Evolutionary conservation across 2,888 invertebrate species (phyloP).

Genomic region (Phymatocera aterrima): DNA sequence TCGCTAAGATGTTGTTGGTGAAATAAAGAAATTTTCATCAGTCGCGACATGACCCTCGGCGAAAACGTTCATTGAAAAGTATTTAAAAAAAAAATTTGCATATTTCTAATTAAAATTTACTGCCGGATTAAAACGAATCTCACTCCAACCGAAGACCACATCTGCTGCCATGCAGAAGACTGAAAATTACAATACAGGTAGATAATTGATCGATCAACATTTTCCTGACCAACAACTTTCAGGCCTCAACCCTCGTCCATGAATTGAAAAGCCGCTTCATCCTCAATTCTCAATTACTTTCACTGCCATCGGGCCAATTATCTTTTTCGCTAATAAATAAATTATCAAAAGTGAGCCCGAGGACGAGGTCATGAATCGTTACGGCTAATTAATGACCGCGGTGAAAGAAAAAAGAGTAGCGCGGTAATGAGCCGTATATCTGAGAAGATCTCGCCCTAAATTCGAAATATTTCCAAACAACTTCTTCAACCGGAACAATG

Average conservation of each 20-base stretch:
- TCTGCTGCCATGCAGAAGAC: conserved; percentile 20
- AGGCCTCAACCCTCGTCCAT: background rate
- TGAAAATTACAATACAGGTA: conserved; percentile 35
- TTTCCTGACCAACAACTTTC: background rate
- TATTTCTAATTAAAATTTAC: conserved; percentile 25
- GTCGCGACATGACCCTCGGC: conserved; percentile 41
- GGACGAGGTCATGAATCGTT: conserved; percentile 3
- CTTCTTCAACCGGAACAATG: background rate
- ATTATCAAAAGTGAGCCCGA: background rate
- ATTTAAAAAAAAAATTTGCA: conserved; percentile 23
- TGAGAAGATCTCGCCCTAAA: background rate
- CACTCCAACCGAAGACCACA: background rate
- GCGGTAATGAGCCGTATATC: conserved; percentile 12
- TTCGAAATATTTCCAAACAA: background rate
- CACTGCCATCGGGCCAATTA: background rate
- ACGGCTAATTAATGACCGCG: conserved; percentile 7
- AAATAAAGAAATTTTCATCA: conserved; percentile 40
- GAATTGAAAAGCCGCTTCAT: background rate
- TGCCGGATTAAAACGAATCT: background rate
- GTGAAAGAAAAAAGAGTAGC: background rate
- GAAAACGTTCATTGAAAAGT: conserved; percentile 35
- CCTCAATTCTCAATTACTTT: background rate
- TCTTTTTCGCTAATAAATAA: background rate
- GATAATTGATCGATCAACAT: conserved; percentile 7
- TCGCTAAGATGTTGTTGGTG: conserved; percentile 33